phyloP scores from a whole-genome alignment of 2,113 vertebrate species.

The Pontoporia blainvillei region DNA sequence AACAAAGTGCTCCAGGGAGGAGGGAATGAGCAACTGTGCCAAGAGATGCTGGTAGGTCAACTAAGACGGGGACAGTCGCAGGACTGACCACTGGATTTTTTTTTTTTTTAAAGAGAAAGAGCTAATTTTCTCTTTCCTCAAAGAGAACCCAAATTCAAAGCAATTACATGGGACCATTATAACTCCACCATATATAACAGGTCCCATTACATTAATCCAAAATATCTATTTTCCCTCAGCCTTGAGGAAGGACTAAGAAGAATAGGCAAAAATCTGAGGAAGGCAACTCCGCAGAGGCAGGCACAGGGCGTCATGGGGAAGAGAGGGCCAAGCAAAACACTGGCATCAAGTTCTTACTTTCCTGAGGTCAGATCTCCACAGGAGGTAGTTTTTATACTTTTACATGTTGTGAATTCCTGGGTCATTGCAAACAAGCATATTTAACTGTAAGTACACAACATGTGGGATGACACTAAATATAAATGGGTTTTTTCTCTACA shows the following conservation, averaged over 20 bases:
- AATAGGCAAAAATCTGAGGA: not conserved
- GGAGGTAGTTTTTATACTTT: not conserved
- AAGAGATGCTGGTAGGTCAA: not conserved
- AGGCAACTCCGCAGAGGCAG: not conserved
- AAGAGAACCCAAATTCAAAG: not conserved
- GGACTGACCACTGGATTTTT: not conserved
- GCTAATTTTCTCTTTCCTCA: not conserved
- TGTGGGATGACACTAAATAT: not conserved
- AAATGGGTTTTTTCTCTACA: not conserved
- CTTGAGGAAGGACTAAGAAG: not conserved
- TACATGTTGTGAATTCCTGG: not conserved
- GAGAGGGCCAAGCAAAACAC: too few species aligned
- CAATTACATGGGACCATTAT: not conserved
- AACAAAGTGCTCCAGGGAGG: not conserved
- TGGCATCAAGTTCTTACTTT: not conserved
- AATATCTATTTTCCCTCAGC: not conserved
- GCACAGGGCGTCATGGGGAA: too few species aligned
- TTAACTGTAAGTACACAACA: not conserved
- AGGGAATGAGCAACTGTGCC: not conserved
- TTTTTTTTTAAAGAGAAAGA: not conserved
- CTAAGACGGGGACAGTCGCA: not conserved
- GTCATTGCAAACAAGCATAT: not conserved
- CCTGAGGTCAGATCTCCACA: not conserved
- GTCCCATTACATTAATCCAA: not conserved
- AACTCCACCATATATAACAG: not conserved